These are phyloP conservation scores for Adelosebastes latens DNA, from an alignment of 2,797 vertebrate genomes.

Conservation along the genomic window DNA sequence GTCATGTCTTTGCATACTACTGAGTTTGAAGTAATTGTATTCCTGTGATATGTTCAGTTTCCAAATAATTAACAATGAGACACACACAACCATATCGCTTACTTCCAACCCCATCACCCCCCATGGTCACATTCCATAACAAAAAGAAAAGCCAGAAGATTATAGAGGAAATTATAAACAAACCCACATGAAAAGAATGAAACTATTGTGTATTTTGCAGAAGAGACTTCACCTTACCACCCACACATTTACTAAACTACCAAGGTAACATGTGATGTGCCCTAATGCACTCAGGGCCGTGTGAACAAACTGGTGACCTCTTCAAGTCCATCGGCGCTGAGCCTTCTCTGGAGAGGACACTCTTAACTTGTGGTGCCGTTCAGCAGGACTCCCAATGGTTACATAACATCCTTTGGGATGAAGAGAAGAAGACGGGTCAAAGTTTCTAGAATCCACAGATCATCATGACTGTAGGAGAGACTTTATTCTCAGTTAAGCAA, in stretches of 20 bases:
- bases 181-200: background rate
- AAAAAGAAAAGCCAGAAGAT: background rate
- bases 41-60: background rate
- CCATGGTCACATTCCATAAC: background rate
- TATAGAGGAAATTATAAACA: no score
- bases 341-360: no score
- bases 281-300: background rate
- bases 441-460: background rate
- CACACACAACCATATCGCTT: background rate
- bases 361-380: background rate
- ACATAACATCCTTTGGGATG: background rate
- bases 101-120: background rate
- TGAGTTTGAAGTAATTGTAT: background rate
- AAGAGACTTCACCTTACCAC: background rate
- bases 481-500: background rate
- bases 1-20: background rate
- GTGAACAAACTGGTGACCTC: background rate
- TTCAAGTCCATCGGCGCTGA: background rate
- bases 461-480: background rate
- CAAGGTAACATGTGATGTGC: background rate
- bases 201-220: background rate
- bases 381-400: background rate
- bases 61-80: background rate
- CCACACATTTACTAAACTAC: background rate
- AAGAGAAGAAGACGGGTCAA: background rate